phyloP scores from a whole-genome alignment of 2,797 vertebrate genomes.

The Myotis myotis region DNA sequence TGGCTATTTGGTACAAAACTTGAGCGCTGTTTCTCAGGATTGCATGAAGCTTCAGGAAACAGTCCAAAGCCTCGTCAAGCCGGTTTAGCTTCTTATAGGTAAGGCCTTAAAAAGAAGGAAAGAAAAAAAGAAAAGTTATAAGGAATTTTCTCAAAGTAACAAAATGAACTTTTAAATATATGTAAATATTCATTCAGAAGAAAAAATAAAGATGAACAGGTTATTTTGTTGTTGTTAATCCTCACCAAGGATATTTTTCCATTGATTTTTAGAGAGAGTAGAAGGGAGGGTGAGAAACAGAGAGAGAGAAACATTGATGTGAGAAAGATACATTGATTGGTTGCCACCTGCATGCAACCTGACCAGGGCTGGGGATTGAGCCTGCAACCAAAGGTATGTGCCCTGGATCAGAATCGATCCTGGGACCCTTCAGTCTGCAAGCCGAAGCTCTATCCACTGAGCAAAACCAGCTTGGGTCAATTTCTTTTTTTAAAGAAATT shows the following conservation, averaged over 20 bases:
- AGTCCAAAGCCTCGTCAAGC: conserved; percentile 94
- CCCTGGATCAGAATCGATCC: background rate
- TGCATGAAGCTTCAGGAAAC: conserved; percentile 96
- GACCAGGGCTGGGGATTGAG: background rate
- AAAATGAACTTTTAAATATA: conserved; percentile 21
- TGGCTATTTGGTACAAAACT: conserved; percentile 95
- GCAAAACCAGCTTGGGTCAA: background rate
- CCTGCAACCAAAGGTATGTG: background rate
- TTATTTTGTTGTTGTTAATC: background rate
- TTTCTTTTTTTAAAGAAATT: background rate
- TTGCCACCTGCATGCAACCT: background rate
- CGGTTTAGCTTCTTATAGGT: conserved; percentile 92
- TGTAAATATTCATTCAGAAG: conserved; percentile 18
- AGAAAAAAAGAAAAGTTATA: conserved; percentile 23
- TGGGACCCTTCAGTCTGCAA: background rate
- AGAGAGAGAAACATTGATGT: background rate
- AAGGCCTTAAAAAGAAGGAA: conserved; percentile 86
- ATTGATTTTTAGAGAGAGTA: background rate
- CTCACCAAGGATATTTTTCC: background rate
- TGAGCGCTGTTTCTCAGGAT: conserved; percentile 94
- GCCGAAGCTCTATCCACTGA: background rate
- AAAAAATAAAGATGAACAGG: conserved; percentile 38
- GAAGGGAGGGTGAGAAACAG: background rate
- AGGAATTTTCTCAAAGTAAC: conserved; percentile 6
- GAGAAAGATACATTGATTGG: background rate